phyloP scores from a whole-genome alignment of 2,888 invertebrate genomes.

The Ichneumon xanthorius region DNA sequence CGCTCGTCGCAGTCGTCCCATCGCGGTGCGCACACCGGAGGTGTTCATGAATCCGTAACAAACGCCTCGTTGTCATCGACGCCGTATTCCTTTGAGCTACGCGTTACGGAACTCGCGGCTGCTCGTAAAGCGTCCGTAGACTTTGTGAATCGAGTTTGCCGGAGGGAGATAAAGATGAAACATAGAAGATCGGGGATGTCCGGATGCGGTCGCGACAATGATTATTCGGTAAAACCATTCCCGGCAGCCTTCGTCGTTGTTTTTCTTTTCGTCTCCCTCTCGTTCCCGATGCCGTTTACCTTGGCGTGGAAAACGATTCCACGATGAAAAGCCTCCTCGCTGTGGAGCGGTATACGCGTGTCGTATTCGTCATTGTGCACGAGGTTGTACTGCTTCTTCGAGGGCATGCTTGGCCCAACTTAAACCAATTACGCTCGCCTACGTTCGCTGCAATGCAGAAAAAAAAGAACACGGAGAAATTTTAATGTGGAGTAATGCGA shows the following conservation, averaged over 20 bases:
- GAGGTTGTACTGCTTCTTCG: conserved; percentile 96
- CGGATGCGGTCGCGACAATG: conserved; percentile 15
- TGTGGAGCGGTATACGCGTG: conserved; percentile 97
- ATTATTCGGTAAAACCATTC: neutral
- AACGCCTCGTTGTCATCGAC: conserved; percentile 41
- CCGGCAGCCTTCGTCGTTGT: conserved; percentile 1
- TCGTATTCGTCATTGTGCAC: conserved; percentile 99
- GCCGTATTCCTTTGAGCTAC: conserved; percentile 27
- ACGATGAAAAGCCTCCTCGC: conserved; percentile 98
- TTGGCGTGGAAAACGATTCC: conserved; percentile 99
- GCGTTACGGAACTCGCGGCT: conserved; percentile 24
- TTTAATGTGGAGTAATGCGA: conserved; percentile 11
- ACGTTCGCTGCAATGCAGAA: conserved; percentile 80
- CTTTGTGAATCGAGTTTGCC: conserved; percentile 18
- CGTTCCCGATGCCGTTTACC: conserved; percentile 87
- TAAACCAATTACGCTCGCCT: conserved; percentile 81
- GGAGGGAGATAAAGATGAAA: neutral
- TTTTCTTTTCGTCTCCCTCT: neutral
- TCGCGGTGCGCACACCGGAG: conserved; percentile 11
- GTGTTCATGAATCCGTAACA: conserved; percentile 49
- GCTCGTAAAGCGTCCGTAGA: conserved; percentile 11
- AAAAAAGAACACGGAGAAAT: conserved; percentile 24
- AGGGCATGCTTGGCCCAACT: conserved; percentile 90
- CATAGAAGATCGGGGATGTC: conserved; percentile 10
- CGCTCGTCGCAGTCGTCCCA: conserved; percentile 9